Evolutionary conservation across 2,797 vertebrate genomes (phyloP).

Genomic region (Eupleurogrammus muticus): DNA sequence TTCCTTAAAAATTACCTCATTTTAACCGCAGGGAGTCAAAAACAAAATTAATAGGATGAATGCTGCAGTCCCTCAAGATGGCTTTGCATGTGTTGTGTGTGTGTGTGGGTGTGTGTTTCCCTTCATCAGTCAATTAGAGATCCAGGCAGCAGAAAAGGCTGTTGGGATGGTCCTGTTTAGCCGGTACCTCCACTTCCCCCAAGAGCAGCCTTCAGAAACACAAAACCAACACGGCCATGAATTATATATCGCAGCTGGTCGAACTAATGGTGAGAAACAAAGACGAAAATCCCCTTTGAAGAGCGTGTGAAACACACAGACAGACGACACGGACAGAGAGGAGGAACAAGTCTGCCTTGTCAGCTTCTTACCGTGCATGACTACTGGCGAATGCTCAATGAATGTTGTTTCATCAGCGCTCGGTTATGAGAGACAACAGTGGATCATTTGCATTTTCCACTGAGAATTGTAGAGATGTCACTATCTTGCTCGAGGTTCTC

Average conservation of each 20-base stretch:
- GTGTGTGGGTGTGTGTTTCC: too few relatives aligned
- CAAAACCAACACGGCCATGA: constrained; percentile 38
- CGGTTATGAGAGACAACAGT: constrained; percentile 16
- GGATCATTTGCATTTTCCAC: not conserved
- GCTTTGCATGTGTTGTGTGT: not conserved
- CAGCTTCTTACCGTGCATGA: constrained; percentile 32
- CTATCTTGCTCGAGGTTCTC: too few relatives aligned
- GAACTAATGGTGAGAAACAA: constrained; percentile 14
- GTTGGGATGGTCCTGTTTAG: constrained; percentile 12
- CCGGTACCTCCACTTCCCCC: constrained; percentile 17
- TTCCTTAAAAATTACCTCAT: too few relatives aligned
- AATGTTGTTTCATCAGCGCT: constrained; percentile 16
- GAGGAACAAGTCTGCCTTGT: constrained; percentile 29
- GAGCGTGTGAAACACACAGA: constrained; percentile 5
- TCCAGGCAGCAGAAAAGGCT: not conserved
- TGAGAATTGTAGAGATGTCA: too few relatives aligned
- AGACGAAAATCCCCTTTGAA: constrained; percentile 5
- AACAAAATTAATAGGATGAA: not conserved
- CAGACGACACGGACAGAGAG: constrained; percentile 21
- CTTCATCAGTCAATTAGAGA: not conserved
- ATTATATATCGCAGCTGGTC: constrained; percentile 37
- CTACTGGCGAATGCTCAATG: constrained; percentile 11
- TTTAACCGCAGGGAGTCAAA: too few relatives aligned
- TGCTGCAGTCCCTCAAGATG: not conserved
- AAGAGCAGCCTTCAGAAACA: constrained; percentile 12